These are phyloP conservation scores for Aphyosemion australe DNA, from an alignment of 2,113 vertebrate species.

Conservation along the genomic window DNA sequence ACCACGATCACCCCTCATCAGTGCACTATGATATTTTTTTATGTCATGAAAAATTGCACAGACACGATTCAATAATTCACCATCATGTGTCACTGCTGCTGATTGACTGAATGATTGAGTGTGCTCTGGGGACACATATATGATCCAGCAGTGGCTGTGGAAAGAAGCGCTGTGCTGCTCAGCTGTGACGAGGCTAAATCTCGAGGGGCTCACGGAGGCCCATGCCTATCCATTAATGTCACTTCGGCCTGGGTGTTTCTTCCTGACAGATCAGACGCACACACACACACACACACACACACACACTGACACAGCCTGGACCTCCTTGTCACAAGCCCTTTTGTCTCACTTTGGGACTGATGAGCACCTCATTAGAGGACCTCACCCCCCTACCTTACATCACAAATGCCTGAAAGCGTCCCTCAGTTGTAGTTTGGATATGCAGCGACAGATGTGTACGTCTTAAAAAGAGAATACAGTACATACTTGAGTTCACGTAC, in stretches of 20 bases:
- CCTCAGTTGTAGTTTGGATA: conserved; percentile 42
- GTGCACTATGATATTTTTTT: conserved; percentile 10
- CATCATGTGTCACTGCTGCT: conserved; percentile 32
- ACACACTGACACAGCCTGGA: conserved; percentile 39
- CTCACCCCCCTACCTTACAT: conserved; percentile 18
- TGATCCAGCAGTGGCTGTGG: conserved; percentile 37
- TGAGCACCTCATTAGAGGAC: conserved; percentile 62
- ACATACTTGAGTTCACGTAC: conserved; percentile 30
- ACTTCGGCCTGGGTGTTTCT: conserved; percentile 43
- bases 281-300: conserved; percentile 17
- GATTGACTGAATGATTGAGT: conserved; percentile 53
- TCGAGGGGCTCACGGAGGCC: conserved; percentile 49
- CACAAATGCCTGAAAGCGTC: conserved; percentile 26
- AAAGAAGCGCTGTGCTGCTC: conserved; percentile 38
- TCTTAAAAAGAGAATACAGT: conserved; percentile 35
- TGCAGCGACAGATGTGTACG: conserved; percentile 31
- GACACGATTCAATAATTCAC: conserved; percentile 15
- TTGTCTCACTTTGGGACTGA: conserved; percentile 58
- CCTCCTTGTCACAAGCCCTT: conserved; percentile 57
- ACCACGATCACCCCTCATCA: background rate
- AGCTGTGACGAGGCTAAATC: conserved; percentile 52
- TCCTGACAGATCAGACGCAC: conserved; percentile 43
- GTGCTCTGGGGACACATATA: conserved; percentile 36
- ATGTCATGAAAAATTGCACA: conserved; percentile 19
- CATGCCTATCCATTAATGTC: conserved; percentile 70